Evolutionary conservation across 2,113 vertebrate genomes (phyloP), one percentile per base, ranked within the genome.

Genomic region (Ameiurus melas): DNA sequence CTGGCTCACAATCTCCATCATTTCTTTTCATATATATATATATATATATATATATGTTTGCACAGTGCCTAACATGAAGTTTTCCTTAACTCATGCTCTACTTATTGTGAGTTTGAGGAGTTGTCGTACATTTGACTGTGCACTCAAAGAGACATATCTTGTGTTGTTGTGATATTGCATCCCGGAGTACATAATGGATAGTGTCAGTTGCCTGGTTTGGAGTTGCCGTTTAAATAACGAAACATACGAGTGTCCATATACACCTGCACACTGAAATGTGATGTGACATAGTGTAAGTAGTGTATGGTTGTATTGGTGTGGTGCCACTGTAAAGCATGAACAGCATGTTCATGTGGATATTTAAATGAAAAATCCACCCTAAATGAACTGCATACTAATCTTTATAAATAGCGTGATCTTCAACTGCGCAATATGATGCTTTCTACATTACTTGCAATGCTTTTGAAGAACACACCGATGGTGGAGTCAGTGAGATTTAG

Each of bases 261-360:
- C 33, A 19, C 5, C n/a, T 27, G 27, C 60, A 47, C 25, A 9
- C 14, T 51, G 57, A 27, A 60, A 77, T 60, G 33, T 43, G 33
- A 85, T 60, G 36, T 85, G 84, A 85, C 55, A 43, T 30, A 33
- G 66, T 33, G 22, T 85, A 53, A 25, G 47, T 85, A 77, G 68
- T 75, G 70, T 57, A 60, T 58, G 70, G 30, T 85, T 77, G 75
- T 22, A 16, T 47, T 27, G 19, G 68, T 47, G 30, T 30, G 22
- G 10, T 83, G 57, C 10, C 36, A 83, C 43, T 14, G 71, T 22
- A 43, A 75, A 75, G 36, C 43, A 33, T 47, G 12, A 16, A 51
- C 4, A 51, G 2, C 36, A 43, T 75, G 20, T 47, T 6, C 73
- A 47, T 77, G 22, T 77, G 43, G 20, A 47, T 47, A 5, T 14